Base-by-base conservation (phyloP, 2,113 vertebrate genomes). In the Pycnonotus jocosus region DNA sequence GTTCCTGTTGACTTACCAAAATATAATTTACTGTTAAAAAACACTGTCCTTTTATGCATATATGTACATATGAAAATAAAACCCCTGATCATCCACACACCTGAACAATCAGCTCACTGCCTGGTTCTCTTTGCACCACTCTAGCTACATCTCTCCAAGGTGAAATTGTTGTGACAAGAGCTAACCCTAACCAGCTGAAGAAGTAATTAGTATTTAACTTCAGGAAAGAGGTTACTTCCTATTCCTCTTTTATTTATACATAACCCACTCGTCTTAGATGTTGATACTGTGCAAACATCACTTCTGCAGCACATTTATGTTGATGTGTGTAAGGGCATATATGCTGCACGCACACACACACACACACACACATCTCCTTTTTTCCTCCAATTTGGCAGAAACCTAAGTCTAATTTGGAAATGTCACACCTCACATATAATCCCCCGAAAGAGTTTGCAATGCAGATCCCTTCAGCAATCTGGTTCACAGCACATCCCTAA, bases 21-120 rank as follows among this genome's bases (percentile, higher is more conserved):
- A 8, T 14, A 27, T 47, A 78, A 78, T 61, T 92, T 73, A 40
- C 42, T 53, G 7, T 10, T 38, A 27, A 83, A 64, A 58, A 0
- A 0, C 9, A 2, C 1, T 0, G 0, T 48, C 10, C 3, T 50
- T 81, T 69, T 60, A 33, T 50, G 38, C 13, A 24, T 42, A 4
- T 38, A 24, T 78, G 47, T 78, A 22, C 12, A 16, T 31, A 35
- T 11, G n/a, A 28, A 81, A 37, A 42, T 27, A 40, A 74, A 81
- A 47, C 10, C 69, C 13, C 40, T n/a, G 10, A 19, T 74, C 25
- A 15, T 48, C 15, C 30, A 37, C 22, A 20, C 37, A 31, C 5
- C 20, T 1, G 1, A 68, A 40, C 18, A 50, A 31, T 12, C 20
- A 44, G 6, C 16, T 92, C 42, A 11, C 19, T 74, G 30, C n/a